Evolutionary conservation across 2,797 vertebrate genomes (phyloP).

Genomic region (Eulemur albifrons): DNA sequence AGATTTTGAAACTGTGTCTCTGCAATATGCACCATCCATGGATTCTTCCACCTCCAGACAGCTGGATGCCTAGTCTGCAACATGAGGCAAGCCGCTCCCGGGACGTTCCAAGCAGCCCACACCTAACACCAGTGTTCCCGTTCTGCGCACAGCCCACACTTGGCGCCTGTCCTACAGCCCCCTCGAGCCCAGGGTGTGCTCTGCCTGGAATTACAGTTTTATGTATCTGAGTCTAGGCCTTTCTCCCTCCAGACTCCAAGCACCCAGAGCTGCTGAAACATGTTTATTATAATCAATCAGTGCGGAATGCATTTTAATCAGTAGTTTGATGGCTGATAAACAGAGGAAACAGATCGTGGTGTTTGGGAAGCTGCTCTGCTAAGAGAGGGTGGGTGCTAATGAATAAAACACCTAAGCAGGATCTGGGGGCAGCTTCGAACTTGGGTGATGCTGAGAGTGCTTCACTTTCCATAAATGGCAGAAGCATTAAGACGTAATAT

Average conservation of each 20-base stretch:
- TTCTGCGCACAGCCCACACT: slow-evolving; percentile 55
- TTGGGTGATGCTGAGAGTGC: not conserved
- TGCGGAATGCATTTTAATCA: not conserved
- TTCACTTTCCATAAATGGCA: not conserved
- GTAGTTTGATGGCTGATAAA: not conserved
- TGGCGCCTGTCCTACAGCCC: slow-evolving; percentile 38
- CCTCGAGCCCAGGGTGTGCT: not conserved
- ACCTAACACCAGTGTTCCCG: slow-evolving; percentile 65
- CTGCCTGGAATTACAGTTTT: not conserved
- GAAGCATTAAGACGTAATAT: slow-evolving; percentile 5
- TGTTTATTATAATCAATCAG: not conserved
- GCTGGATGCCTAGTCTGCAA: slow-evolving; percentile 69
- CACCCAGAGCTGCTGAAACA: not conserved
- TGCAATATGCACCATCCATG: slow-evolving; percentile 39
- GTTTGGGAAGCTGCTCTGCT: not conserved
- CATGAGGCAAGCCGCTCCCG: slow-evolving; percentile 52
- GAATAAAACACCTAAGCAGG: not conserved
- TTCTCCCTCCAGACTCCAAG: not conserved
- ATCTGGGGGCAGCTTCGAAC: not conserved
- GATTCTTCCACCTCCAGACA: slow-evolving; percentile 72
- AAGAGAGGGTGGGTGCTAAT: not conserved
- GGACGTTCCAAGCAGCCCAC: slow-evolving; percentile 71
- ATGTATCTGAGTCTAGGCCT: not conserved
- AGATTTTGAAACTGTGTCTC: slow-evolving; percentile 1
- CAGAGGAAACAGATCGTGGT: not conserved